Conservation (phyloP, 2,888 invertebrate species). For the Leucophora obtusa region DNA sequence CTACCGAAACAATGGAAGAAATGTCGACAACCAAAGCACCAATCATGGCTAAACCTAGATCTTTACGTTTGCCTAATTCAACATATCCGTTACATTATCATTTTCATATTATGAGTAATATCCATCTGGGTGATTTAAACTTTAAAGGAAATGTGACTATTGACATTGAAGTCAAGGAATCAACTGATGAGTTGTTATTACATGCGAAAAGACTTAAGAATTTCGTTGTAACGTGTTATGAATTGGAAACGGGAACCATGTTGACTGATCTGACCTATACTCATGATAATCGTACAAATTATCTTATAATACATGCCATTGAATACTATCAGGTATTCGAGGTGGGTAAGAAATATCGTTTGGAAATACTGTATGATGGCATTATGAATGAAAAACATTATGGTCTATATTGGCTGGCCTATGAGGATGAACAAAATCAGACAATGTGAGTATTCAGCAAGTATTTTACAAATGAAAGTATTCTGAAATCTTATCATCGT, state of each 20-base stretch:
- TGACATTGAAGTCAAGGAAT: constrained; percentile 69
- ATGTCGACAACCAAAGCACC: background rate
- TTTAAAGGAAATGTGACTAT: constrained; percentile 75
- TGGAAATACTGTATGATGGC: constrained; percentile 81
- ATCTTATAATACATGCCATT: constrained; percentile 71
- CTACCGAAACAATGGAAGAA: background rate
- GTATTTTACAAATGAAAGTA: background rate
- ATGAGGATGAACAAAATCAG: constrained; percentile 73
- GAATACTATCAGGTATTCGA: constrained; percentile 72
- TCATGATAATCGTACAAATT: constrained; percentile 67
- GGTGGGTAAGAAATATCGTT: constrained; percentile 70
- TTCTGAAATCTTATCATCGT: background rate
- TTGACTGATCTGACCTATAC: constrained; percentile 70
- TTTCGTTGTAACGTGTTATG: constrained; percentile 69
- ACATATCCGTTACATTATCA: constrained; percentile 81
- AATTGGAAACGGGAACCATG: constrained; percentile 65
- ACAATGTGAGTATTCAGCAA: constrained; percentile 75
- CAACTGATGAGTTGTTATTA: constrained; percentile 74
- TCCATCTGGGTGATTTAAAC: constrained; percentile 70
- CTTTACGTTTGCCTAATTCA: constrained; percentile 80
- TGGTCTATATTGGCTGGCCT: constrained; percentile 83
- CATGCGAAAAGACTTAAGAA: constrained; percentile 73
- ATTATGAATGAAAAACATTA: constrained; percentile 81
- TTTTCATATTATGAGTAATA: constrained; percentile 71
- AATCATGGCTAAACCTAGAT: constrained; percentile 32